Conservation (phyloP, 2,888 invertebrate species). For the Osedax fenrisi region DNA sequence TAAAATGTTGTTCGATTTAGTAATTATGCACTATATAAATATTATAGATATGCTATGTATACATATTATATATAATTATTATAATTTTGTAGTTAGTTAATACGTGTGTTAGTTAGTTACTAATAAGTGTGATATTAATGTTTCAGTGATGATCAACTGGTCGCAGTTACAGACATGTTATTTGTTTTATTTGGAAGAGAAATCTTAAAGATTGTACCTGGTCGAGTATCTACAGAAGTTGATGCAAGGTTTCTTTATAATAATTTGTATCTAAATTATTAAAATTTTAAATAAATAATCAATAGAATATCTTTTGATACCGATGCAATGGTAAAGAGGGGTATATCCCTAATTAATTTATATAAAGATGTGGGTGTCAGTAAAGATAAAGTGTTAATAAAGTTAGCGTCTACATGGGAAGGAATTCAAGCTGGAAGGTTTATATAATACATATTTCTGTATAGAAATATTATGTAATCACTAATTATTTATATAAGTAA, state of each 20-base stretch:
- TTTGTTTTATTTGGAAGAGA: constrained; percentile 90
- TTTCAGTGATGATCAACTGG: constrained; percentile 61
- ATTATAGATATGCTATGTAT: no score
- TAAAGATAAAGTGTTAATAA: constrained; percentile 87
- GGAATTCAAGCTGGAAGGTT: constrained; percentile 92
- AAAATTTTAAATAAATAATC: not conserved
- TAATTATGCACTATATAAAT: no score
- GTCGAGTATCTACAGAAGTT: constrained; percentile 87
- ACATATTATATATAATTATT: no score
- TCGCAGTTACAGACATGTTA: constrained; percentile 78
- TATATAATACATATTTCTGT: constrained; percentile 45
- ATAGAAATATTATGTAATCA: no score
- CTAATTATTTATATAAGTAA: no score
- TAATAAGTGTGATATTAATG: no score
- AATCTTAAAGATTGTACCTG: constrained; percentile 92
- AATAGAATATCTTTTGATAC: constrained; percentile 81
- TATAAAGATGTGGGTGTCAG: constrained; percentile 76
- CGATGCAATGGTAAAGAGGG: constrained; percentile 77
- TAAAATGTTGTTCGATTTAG: not conserved
- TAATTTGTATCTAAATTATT: not conserved
- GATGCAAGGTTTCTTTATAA: constrained; percentile 64
- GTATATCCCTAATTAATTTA: constrained; percentile 70
- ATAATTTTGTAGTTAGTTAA: no score
- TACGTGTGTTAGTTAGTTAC: no score
- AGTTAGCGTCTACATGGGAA: constrained; percentile 97